These are phyloP conservation scores for Corvus moneduloides DNA, from an alignment of 2,113 vertebrate species.

Conservation along the genomic window DNA sequence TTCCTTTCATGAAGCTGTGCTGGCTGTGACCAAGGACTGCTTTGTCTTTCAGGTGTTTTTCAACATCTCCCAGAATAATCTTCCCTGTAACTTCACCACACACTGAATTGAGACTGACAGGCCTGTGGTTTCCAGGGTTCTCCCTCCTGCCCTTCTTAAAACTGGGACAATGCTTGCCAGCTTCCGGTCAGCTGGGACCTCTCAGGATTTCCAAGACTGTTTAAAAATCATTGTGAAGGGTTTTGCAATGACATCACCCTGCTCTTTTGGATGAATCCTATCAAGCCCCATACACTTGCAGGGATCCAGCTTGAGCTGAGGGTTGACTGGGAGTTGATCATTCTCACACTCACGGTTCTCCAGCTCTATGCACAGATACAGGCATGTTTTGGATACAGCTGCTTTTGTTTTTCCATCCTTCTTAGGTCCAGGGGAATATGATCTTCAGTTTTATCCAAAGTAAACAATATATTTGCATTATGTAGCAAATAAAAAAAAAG, in stretches of 20 bases:
- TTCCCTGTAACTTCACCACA: not conserved
- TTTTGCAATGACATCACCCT: not conserved
- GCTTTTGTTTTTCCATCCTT: not conserved
- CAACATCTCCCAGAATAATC: not conserved
- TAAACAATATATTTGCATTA: not conserved
- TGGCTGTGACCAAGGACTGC: not conserved
- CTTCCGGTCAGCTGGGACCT: not conserved
- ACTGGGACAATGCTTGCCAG: rapidly evolving
- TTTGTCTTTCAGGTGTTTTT: not conserved
- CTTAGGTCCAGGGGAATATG: not conserved
- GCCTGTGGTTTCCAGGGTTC: not conserved
- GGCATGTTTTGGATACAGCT: not conserved
- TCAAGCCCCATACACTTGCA: not conserved
- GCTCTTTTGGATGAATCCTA: not conserved
- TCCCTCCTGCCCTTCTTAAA: not conserved
- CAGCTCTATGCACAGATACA: not conserved
- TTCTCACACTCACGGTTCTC: not conserved
- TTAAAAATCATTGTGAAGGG: not conserved
- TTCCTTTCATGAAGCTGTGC: not conserved
- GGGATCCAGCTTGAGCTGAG: not conserved
- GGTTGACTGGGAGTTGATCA: rapidly evolving
- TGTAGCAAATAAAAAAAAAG: not conserved
- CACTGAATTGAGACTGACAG: not conserved
- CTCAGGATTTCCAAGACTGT: not conserved
- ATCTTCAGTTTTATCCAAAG: not conserved